Evolutionary conservation across 2,797 vertebrate genomes (phyloP).

Genomic region (Eulemur coronatus): DNA sequence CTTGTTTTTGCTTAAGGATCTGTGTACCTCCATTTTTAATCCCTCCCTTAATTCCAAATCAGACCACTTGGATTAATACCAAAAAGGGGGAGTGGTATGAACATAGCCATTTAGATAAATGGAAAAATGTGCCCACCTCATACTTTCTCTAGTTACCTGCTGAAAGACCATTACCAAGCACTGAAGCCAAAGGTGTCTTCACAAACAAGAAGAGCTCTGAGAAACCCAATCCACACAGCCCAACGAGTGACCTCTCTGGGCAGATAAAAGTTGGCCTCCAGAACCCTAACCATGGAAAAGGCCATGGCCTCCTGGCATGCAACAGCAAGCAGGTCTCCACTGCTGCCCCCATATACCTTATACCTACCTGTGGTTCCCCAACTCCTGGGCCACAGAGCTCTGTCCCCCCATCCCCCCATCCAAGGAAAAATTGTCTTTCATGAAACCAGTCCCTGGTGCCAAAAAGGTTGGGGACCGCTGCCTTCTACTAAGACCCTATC

Average conservation of each 20-base stretch:
- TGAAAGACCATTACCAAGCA: conserved; percentile 34
- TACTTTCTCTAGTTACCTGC: conserved; percentile 52
- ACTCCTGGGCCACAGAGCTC: no score
- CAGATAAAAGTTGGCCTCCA: conserved; percentile 44
- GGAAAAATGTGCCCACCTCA: conserved; percentile 42
- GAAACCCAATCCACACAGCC: conserved; percentile 43
- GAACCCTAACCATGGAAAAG: conserved; percentile 9
- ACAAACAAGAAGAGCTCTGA: conserved; percentile 25
- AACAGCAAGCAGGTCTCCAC: background rate
- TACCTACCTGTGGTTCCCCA: background rate
- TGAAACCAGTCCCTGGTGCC: no score
- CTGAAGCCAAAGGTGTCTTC: conserved; percentile 45
- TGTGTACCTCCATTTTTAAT: conserved; percentile 35
- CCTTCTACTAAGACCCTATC: conserved; percentile 15
- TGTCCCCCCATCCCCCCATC: no score
- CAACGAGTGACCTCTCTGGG: conserved; percentile 25
- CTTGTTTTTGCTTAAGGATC: conserved; percentile 17
- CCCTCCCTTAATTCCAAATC: conserved; percentile 45
- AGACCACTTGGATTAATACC: conserved; percentile 49
- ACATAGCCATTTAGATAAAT: conserved; percentile 34
- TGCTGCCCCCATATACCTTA: background rate
- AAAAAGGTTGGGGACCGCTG: no score
- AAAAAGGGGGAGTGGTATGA: conserved; percentile 1
- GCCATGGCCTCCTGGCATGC: conserved; percentile 21
- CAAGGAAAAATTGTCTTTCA: no score